Percentiles rank a stretch among this genome's conserved stretches.
phyloP scores from a whole-genome alignment of 1,140 invertebrate species.

The Halictus rubicundus region DNA sequence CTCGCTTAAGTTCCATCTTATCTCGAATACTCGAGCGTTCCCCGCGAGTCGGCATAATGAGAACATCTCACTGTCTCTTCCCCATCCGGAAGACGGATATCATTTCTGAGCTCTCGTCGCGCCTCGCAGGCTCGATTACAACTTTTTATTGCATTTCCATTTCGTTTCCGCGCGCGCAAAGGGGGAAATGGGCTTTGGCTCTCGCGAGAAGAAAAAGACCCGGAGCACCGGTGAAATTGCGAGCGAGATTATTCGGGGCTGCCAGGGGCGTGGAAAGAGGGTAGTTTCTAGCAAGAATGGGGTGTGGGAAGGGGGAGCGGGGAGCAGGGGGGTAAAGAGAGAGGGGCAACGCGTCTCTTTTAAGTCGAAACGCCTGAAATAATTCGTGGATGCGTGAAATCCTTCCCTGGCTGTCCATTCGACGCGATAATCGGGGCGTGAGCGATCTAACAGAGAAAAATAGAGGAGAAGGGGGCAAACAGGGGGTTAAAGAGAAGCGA shows the following conservation, averaged over 20 bases:
- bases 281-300: no score
- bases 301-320: no score
- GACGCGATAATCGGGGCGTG: conserved; percentile 76
- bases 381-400: conserved; percentile 79
- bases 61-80: conserved; percentile 23
- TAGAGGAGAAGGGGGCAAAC: not conserved
- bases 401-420: conserved; percentile 67
- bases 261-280: conserved; percentile 30
- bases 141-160: conserved; percentile 80
- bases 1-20: conserved; percentile 55
- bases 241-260: conserved; percentile 71
- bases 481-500: no score
- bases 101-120: conserved; percentile 23
- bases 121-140: conserved; percentile 71
- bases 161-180: conserved; percentile 66
- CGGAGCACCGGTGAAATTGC: conserved; percentile 65
- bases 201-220: conserved; percentile 46
- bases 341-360: conserved; percentile 11
- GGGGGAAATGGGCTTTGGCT: not conserved
- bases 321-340: not conserved
- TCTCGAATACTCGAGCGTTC: conserved; percentile 39
- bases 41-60: conserved; percentile 53
- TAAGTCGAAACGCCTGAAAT: conserved; percentile 63
- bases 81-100: conserved; percentile 15
- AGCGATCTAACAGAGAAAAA: conserved; percentile 64